Conservation (phyloP, 2,113 vertebrate species). For the Oryzias woworae region DNA sequence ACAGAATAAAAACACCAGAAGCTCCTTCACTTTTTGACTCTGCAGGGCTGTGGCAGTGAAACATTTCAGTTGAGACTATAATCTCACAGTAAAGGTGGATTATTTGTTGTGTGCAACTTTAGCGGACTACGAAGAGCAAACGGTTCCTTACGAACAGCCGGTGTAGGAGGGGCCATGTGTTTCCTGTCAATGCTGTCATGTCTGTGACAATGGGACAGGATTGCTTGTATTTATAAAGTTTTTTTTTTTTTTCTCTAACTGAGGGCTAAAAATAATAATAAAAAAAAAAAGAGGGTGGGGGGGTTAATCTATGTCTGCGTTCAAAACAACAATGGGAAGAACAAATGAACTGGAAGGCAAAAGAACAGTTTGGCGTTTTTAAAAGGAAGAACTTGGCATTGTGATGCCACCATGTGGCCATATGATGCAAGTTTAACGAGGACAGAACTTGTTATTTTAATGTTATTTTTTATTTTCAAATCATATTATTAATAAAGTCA, state of each 20-base stretch:
- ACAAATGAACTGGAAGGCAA: slow-evolving; percentile 69
- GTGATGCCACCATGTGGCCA: slow-evolving; percentile 81
- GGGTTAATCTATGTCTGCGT: slow-evolving; percentile 48
- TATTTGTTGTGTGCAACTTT: slow-evolving; percentile 73
- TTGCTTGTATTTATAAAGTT: slow-evolving; percentile 74
- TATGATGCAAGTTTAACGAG: slow-evolving; percentile 77
- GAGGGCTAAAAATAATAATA: background rate
- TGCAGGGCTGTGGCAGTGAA: slow-evolving; percentile 39
- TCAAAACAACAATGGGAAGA: slow-evolving; percentile 49
- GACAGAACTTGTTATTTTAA: slow-evolving; percentile 79
- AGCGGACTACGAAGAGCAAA: slow-evolving; percentile 41
- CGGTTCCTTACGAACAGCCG: slow-evolving; percentile 42
- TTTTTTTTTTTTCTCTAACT: slow-evolving; percentile 30
- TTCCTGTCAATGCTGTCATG: slow-evolving; percentile 71
- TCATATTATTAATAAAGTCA: slow-evolving; percentile 84
- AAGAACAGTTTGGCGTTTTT: slow-evolving; percentile 73
- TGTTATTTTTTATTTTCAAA: slow-evolving; percentile 80
- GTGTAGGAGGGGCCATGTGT: slow-evolving; percentile 41
- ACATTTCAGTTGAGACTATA: slow-evolving; percentile 57
- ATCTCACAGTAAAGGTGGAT: slow-evolving; percentile 65
- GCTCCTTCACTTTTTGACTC: slow-evolving; percentile 29
- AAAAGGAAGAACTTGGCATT: slow-evolving; percentile 75
- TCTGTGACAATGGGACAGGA: slow-evolving; percentile 66
- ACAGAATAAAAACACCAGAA: background rate
- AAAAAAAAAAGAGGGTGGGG: background rate